phyloP scores from a whole-genome alignment of 2,113 vertebrate genomes.

The Tupaia tana region DNA sequence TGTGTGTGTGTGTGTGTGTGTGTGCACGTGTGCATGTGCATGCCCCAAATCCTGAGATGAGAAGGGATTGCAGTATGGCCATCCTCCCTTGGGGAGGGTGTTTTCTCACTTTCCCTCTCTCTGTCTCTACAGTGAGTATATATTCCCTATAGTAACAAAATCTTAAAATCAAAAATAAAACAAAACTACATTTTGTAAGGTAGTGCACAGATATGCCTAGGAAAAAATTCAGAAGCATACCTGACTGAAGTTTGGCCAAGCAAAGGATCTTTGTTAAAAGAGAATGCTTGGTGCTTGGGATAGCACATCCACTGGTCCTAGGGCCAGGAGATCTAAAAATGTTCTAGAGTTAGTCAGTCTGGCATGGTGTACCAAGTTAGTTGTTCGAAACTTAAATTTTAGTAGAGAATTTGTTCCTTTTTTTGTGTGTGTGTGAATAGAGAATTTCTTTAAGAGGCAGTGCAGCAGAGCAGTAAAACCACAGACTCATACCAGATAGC shows the following conservation, averaged over 20 bases:
- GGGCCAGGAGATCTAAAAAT: background rate
- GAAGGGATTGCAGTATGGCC: too few relatives aligned
- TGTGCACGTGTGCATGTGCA: too few relatives aligned
- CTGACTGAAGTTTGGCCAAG: background rate
- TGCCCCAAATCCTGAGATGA: too few relatives aligned
- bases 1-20: too few relatives aligned
- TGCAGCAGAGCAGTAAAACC: background rate
- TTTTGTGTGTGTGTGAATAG: too few relatives aligned
- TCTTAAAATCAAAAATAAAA: too few relatives aligned
- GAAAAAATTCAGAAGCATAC: background rate
- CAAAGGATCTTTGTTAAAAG: background rate
- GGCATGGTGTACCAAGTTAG: background rate
- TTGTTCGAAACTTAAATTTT: conserved; percentile 5
- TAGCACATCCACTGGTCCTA: background rate
- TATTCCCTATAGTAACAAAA: too few relatives aligned
- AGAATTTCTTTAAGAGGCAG: background rate
- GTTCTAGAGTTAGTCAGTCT: background rate
- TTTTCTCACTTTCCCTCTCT: too few relatives aligned
- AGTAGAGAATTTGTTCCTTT: background rate
- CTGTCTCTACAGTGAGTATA: too few relatives aligned
- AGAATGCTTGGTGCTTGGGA: background rate
- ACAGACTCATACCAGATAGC: background rate
- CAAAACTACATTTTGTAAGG: background rate
- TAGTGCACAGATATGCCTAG: background rate
- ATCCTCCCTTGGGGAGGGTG: too few relatives aligned